A percentile compares a stretch with the other conserved stretches of the same genome.
phyloP scores from a whole-genome alignment of 1,140 invertebrate species.

The Drosophila leontia region DNA sequence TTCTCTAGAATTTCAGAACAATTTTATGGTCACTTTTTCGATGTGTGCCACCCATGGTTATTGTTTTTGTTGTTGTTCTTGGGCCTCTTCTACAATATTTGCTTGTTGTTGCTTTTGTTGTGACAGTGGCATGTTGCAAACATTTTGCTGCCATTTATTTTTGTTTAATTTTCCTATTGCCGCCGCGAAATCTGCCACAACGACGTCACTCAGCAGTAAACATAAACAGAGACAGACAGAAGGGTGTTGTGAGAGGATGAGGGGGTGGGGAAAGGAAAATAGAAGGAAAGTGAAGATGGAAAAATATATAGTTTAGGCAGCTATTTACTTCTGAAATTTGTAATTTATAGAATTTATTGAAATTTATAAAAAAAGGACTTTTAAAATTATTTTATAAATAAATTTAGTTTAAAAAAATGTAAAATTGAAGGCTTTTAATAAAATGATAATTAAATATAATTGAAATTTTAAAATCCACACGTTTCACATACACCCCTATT shows the following conservation, averaged over 20 bases:
- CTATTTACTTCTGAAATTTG: background rate
- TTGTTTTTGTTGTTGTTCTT: slow-evolving; percentile 19
- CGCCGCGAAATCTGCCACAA: slow-evolving; percentile 65
- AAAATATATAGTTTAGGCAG: background rate
- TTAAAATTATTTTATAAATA: background rate
- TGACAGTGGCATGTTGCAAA: slow-evolving; percentile 52
- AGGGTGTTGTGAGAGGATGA: background rate
- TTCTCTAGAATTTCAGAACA: slow-evolving; percentile 21
- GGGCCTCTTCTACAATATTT: slow-evolving; percentile 9
- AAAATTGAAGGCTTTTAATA: background rate
- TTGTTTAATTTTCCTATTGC: slow-evolving; percentile 65
- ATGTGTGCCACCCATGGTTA: slow-evolving; percentile 31
- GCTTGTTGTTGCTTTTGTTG: slow-evolving; percentile 24
- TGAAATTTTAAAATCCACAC: background rate
- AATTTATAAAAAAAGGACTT: background rate
- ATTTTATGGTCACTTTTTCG: slow-evolving; percentile 51
- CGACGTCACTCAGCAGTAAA: slow-evolving; percentile 66
- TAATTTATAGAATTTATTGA: background rate
- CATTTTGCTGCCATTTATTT: slow-evolving; percentile 59
- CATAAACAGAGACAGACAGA: slow-evolving; percentile 45
- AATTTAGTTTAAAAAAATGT: too few relatives aligned
- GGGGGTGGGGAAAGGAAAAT: background rate
- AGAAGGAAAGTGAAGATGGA: slow-evolving; percentile 3
- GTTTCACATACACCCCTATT: background rate
- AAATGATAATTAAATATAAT: background rate